Percentiles rank a stretch among this genome's conserved stretches.
These are phyloP conservation scores for Gorilla gorilla DNA, from an alignment of 2,113 vertebrate species.

Conservation along the genomic window DNA sequence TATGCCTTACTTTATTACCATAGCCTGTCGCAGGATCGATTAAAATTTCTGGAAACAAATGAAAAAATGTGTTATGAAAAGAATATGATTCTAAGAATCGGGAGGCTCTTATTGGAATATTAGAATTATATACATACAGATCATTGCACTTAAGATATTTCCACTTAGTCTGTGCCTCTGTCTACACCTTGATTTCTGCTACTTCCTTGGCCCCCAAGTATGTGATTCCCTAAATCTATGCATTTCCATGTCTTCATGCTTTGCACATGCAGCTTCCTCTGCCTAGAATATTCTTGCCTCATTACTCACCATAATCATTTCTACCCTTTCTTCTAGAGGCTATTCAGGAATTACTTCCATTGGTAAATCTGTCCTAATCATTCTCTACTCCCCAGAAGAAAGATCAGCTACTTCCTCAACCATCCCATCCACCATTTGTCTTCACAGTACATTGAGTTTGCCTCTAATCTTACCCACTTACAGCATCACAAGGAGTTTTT, in stretches of 20 bases:
- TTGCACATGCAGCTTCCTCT: neutral
- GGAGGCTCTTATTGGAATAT: neutral
- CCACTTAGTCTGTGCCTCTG: neutral
- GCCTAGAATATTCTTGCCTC: neutral
- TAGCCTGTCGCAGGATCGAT: neutral
- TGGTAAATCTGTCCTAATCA: neutral
- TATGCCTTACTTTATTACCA: neutral
- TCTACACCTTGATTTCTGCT: neutral
- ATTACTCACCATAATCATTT: neutral
- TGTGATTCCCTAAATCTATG: neutral
- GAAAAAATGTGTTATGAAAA: neutral
- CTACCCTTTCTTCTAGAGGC: neutral
- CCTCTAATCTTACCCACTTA: neutral
- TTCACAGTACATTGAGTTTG: neutral
- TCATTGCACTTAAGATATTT: neutral
- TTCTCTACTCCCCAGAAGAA: neutral
- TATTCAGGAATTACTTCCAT: neutral
- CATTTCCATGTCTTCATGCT: neutral
- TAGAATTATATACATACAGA: neutral
- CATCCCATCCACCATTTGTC: fast-evolving
- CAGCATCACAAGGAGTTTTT: neutral
- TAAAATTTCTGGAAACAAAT: neutral
- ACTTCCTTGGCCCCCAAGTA: neutral
- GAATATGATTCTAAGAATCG: neutral
- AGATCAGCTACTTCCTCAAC: neutral